Base-by-base conservation (phyloP, 2,888 invertebrate species). In the Leucoptera coffeella region DNA sequence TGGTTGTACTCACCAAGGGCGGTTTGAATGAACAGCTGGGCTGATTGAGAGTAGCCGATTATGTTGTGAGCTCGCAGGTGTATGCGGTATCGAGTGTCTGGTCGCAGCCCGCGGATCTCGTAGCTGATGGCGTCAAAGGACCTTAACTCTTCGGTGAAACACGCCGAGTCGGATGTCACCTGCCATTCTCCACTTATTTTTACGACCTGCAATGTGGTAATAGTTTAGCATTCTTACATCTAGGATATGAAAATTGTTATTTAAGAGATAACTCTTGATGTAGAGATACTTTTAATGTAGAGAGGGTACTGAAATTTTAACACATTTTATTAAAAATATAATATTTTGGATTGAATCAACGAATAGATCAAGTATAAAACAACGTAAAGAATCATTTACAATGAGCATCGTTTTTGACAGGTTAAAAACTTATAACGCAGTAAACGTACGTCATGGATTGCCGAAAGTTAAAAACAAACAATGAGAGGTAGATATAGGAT, bases 31-130 rank as follows among this genome's bases (percentile, higher is more conserved):
- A 82, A 77, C 38, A 88, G 76, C 47, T 80, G 77, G 22, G 85
- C 83, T 2, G 89, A 82, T 31, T 77, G 69, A 43, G 92, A 89
- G 58, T 72, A 81, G 30, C 93, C 94, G 34, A 93, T 84, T 13
- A 77, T 64, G 56, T 95, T 95, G 53, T 85, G 85, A 23, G 93
- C 94, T 38, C 80, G 74, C 30, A 94, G 71, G 47, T 89, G 85
- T 44, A 91, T 81, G 45, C 78, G 80, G 71, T 95, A 94, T 37
- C 78, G 80, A 4, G 88, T 85, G 49, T 90, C 85, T 1, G 91
- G 80, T 28, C 69, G 67, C 12, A 95, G 74, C 10, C 74, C 61
- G 34, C 74, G 74, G 45, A 93, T 71, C 59, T 82, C 81, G 40
- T 77, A 79, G 33, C 59, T 73, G 29, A 80, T 78, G 30, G 80